Evolutionary conservation across 2,888 invertebrate species (phyloP).

Genomic region (Muschampia plurimacula): DNA sequence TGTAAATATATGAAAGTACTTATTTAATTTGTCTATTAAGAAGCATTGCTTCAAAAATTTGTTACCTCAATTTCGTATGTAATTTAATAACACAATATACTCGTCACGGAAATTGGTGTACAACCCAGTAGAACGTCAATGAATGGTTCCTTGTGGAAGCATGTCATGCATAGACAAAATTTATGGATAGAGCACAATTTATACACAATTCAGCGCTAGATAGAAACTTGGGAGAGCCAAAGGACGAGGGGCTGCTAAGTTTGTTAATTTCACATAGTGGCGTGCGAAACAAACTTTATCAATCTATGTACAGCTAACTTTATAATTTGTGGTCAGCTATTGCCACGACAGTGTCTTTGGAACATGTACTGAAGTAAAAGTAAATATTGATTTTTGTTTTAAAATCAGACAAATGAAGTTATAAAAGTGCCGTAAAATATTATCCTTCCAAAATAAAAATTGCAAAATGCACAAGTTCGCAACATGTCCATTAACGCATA

Average conservation of each 20-base stretch:
- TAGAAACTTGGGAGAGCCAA: slow-evolving; percentile 49
- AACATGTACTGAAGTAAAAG: not conserved
- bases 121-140: not conserved
- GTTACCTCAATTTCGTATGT: not conserved
- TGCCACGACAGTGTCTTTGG: slow-evolving; percentile 5
- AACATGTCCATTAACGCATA: too few species aligned
- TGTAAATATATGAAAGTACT: too few species aligned
- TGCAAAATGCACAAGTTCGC: too few species aligned
- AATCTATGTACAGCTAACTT: slow-evolving; percentile 67
- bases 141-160: slow-evolving; percentile 3
- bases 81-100: not conserved
- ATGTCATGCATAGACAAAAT: slow-evolving; percentile 44
- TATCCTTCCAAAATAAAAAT: too few species aligned
- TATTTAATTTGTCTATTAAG: not conserved
- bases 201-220: slow-evolving; percentile 61
- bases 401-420: too few species aligned
- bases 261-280: slow-evolving; percentile 78
- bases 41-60: too few species aligned
- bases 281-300: slow-evolving; percentile 73
- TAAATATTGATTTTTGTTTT: not conserved
- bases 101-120: not conserved
- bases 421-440: too few species aligned
- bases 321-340: slow-evolving; percentile 50
- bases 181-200: slow-evolving; percentile 57
- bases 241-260: slow-evolving; percentile 61